A percentile compares a stretch with the other conserved stretches of the same genome.
Evolutionary conservation across 2,888 invertebrate genomes (phyloP).

Genomic region (Caenorhabditis zanzibari): DNA sequence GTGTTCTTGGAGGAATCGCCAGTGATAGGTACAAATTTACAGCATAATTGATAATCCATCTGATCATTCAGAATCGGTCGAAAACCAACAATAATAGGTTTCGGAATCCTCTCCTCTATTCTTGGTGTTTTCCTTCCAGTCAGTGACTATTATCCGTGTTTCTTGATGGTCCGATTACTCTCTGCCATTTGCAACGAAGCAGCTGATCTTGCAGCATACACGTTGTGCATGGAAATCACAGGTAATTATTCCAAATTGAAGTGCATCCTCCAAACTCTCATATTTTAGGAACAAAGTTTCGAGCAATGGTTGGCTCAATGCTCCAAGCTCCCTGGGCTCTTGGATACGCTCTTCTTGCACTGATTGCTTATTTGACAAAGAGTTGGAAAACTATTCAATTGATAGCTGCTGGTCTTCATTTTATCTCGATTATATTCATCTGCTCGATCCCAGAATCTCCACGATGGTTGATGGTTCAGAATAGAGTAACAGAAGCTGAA

Average conservation of each 20-base stretch:
- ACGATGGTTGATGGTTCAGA: constrained; percentile 82
- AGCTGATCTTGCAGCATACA: constrained; percentile 83
- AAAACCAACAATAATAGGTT: constrained; percentile 83
- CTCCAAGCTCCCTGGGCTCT: constrained; percentile 83
- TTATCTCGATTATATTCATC: constrained; percentile 80
- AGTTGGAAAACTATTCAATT: constrained; percentile 83
- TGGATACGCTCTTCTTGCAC: constrained; percentile 83
- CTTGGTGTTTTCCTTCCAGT: constrained; percentile 83
- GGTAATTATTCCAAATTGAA: no score
- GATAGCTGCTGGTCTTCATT: constrained; percentile 82
- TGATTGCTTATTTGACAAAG: constrained; percentile 82
- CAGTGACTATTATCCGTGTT: constrained; percentile 79
- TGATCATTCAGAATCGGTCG: constrained; percentile 79
- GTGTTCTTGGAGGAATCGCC: constrained; percentile 81
- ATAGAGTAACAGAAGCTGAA: constrained; percentile 83
- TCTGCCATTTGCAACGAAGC: constrained; percentile 81
- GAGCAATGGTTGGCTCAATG: constrained; percentile 83
- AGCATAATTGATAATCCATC: not conserved
- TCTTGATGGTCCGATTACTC: constrained; percentile 79
- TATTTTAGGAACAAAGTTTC: constrained; percentile 72
- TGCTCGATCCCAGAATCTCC: constrained; percentile 83
- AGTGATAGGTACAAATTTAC: constrained; percentile 75
- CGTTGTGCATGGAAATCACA: constrained; percentile 83
- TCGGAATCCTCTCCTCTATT: constrained; percentile 83
- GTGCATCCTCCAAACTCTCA: no score